Evolutionary conservation across 2,113 vertebrate species (phyloP), one percentile per base, ranked within the genome.

Genomic region (Petroica traversi): DNA sequence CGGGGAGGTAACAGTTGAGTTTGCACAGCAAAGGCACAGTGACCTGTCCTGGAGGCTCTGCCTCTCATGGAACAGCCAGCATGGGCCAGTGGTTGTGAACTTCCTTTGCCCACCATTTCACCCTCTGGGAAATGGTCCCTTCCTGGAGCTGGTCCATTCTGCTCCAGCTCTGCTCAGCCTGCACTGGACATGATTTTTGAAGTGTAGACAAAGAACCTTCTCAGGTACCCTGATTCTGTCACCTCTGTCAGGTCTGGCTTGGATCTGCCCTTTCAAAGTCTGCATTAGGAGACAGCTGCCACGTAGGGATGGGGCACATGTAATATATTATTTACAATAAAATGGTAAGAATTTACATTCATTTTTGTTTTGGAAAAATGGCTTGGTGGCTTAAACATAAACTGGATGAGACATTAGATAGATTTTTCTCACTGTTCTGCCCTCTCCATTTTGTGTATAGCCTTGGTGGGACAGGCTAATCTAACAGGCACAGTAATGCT

Each of bases 11-110:
- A 31, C 0, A 7, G 24, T 4, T 61, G 14, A 9, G 11, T 19
- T 49, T 72, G 38, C 28, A 43, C 2, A 19, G 11, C 24, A 46
- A 58, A 79, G 25, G 18, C 26, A 41, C 19, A 5, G 19, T 8
- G 31, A 12, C 5, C 24, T 52, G 11, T 52, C 29, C 63, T 36
- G 17, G n/a, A 33, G 19, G 6, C 6, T 59, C 29, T 54, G 1
- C 2, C 14, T 62, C 29, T 45, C 2, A 1, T 58, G 71, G 41
- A 61, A 34, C 34, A 67, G 22, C 9, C 16, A 29, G 5, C 0
- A 0, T 40, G 24, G 26, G 28, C 7, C 28, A 26, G 33, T 8
- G 33, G 29, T 25, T 22, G 31, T 2, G 3, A 74, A 8, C 8
- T 25, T 57, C n/a, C 41, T 40, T 20, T 79, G 15, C 17, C 22